These are phyloP conservation scores for Champsocephalus gunnari DNA, from an alignment of 2,797 vertebrate species.

Conservation along the genomic window DNA sequence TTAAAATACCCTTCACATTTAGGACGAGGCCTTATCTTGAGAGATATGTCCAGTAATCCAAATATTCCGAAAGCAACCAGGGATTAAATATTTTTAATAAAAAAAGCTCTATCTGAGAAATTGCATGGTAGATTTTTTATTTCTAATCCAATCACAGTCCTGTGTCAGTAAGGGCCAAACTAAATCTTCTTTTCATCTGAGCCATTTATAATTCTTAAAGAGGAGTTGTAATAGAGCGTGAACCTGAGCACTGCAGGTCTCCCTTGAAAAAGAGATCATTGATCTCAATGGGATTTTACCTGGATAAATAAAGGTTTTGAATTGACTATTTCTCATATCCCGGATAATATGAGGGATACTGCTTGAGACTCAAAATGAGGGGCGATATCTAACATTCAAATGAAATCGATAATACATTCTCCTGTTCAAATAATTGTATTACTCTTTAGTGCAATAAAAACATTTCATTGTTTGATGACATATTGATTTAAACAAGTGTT, in stretches of 20 bases:
- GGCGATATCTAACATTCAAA: background rate
- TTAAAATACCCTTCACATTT: background rate
- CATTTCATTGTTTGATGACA: background rate
- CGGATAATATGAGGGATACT: background rate
- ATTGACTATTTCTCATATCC: background rate
- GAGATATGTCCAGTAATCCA: background rate
- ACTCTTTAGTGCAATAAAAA: background rate
- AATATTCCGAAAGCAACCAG: background rate
- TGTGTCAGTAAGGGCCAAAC: background rate
- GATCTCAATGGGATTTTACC: too few relatives aligned
- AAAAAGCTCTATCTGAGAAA: background rate
- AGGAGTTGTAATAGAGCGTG: background rate
- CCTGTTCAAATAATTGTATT: background rate
- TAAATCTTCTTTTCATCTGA: background rate
- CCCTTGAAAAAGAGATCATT: too few relatives aligned
- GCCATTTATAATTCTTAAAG: background rate
- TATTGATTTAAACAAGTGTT: background rate
- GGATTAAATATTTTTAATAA: background rate
- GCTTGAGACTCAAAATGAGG: background rate
- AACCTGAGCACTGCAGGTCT: background rate
- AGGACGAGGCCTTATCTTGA: background rate
- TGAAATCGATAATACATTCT: background rate
- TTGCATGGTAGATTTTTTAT: background rate
- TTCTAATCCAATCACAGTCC: constrained; percentile 4
- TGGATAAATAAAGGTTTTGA: too few relatives aligned